phyloP scores from a whole-genome alignment of 2,113 vertebrate genomes.

The Tyto alba region DNA sequence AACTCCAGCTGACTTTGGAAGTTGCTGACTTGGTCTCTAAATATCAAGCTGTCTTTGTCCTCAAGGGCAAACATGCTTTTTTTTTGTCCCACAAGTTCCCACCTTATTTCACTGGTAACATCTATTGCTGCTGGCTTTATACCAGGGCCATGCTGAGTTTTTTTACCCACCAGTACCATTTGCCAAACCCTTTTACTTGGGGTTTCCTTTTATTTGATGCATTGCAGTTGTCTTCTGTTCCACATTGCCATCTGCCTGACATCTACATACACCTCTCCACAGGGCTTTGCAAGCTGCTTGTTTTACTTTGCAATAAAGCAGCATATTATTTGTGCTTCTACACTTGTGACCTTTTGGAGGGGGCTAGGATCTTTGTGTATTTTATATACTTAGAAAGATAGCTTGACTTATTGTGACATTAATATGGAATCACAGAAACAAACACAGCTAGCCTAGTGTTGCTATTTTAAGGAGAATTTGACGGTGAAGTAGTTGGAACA shows the following conservation, averaged over 20 bases:
- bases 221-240: neutral
- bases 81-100: neutral
- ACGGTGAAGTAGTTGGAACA: neutral
- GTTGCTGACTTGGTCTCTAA: neutral
- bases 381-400: neutral
- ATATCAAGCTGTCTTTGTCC: neutral
- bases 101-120: neutral
- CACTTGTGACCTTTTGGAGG: neutral
- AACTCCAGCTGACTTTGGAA: neutral
- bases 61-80: neutral
- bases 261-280: neutral
- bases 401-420: neutral
- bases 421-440: neutral
- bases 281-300: neutral
- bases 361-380: neutral
- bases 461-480: conserved; percentile 13
- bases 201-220: neutral
- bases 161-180: neutral
- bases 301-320: neutral
- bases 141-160: neutral
- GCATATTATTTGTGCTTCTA: neutral
- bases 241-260: neutral
- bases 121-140: neutral
- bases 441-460: neutral
- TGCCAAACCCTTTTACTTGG: neutral